A percentile compares a stretch with the other conserved stretches of the same genome.
Conservation (phyloP, 2,113 vertebrate species). For the Psophia crepitans region DNA sequence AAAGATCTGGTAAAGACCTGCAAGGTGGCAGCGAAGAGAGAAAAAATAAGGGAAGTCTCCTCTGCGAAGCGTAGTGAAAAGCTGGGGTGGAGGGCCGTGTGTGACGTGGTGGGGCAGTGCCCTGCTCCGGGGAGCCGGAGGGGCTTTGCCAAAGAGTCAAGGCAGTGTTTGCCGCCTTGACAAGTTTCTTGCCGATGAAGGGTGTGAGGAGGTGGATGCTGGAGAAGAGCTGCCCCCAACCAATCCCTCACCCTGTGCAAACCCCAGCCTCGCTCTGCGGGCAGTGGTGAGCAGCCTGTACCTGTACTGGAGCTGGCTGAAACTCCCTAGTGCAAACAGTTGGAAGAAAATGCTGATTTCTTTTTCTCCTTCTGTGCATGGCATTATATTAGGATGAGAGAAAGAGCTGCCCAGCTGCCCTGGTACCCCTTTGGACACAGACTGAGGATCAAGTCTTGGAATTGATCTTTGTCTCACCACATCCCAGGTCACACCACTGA, state of each 20-base stretch:
- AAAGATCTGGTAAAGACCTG: background rate
- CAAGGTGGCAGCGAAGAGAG: background rate
- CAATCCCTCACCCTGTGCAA: accelerated
- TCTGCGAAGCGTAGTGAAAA: background rate
- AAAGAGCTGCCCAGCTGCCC: background rate
- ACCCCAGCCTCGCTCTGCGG: background rate
- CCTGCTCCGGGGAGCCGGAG: background rate
- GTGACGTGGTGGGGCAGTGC: background rate
- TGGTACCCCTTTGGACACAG: background rate
- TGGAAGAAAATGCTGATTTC: background rate
- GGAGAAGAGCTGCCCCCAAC: background rate
- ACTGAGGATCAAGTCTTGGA: background rate
- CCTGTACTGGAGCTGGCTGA: background rate
- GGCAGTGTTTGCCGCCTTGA: background rate
- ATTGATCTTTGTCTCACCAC: background rate
- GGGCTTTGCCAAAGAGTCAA: background rate
- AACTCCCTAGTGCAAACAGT: background rate
- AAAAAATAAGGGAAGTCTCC: background rate
- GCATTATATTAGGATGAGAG: background rate
- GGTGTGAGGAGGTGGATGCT: background rate
- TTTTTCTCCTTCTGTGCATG: background rate
- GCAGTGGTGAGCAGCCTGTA: background rate
- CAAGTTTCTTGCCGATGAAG: no score
- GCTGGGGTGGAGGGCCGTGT: background rate
- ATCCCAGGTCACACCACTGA: background rate